Conservation (phyloP, 2,888 invertebrate species). For the Exocentrus adspersus region DNA sequence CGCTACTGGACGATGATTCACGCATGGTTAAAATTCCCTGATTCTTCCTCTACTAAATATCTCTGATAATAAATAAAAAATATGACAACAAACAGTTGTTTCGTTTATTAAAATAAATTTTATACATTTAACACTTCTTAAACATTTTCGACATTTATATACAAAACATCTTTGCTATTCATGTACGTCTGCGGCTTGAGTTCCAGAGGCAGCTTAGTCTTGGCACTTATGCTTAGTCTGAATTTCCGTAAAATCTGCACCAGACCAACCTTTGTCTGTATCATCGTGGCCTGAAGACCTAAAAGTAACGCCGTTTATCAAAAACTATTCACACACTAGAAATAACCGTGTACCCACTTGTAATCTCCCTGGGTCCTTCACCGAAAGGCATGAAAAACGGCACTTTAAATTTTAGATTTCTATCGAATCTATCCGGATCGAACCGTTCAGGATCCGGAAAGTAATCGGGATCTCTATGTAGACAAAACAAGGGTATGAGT, state of each 20-base stretch:
- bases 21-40: no score
- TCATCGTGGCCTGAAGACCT: conserved; percentile 49
- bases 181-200: conserved; percentile 31
- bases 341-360: conserved; percentile 41
- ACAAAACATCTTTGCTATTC: conserved; percentile 34
- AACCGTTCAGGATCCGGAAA: conserved; percentile 59
- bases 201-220: conserved; percentile 2
- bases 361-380: conserved; percentile 51
- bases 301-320: conserved; percentile 16
- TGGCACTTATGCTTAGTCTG: conserved; percentile 32
- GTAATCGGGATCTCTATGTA: conserved; percentile 56
- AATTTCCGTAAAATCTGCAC: conserved; percentile 43
- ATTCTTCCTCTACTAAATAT: no score
- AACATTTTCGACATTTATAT: conserved; percentile 32
- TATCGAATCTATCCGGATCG: conserved; percentile 59
- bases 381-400: conserved; percentile 52
- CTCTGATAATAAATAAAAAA: no score
- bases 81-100: no score
- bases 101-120: no score
- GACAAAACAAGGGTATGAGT: conserved; percentile 49
- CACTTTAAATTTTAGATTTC: conserved; percentile 48
- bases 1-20: no score
- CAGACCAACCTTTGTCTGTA: conserved; percentile 50
- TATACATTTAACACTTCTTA: no score
- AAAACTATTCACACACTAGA: not conserved